These are phyloP conservation scores for Andricus quercusramuli DNA, from an alignment of 2,888 invertebrate genomes.

Conservation along the genomic window DNA sequence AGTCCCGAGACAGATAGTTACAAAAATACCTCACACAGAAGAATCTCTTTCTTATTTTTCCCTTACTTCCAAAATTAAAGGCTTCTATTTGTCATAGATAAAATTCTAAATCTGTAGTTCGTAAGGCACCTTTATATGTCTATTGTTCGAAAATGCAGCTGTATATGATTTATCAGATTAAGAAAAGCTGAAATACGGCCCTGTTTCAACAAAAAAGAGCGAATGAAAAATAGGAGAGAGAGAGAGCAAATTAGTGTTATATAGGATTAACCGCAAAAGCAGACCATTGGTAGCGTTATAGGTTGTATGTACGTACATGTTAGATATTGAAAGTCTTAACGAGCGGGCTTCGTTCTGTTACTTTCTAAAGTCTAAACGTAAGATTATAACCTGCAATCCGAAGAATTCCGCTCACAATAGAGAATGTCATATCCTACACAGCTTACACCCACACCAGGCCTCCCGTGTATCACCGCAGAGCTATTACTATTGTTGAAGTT, in stretches of 20 bases:
- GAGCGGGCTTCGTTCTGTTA: constrained; percentile 59
- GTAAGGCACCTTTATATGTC: neutral
- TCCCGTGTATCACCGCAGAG: constrained; percentile 10
- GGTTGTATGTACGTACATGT: neutral
- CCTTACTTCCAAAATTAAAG: no score
- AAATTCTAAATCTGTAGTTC: neutral
- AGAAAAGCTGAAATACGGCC: neutral
- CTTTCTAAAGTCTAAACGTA: constrained; percentile 66
- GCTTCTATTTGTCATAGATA: neutral
- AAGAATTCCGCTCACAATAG: constrained; percentile 72
- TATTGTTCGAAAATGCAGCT: neutral
- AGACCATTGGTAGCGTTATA: constrained; percentile 10
- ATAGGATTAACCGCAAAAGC: constrained; percentile 38
- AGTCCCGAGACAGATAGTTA: no score
- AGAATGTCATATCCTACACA: constrained; percentile 65
- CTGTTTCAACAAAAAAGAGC: neutral
- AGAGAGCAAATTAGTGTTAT: neutral
- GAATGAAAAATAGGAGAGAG: constrained; percentile 4
- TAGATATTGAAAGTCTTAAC: constrained; percentile 50
- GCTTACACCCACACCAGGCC: constrained; percentile 54
- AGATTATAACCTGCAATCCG: constrained; percentile 73
- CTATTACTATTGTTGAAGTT: constrained; percentile 14
- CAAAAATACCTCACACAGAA: no score
- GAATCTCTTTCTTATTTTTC: no score
- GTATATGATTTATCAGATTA: neutral